Conservation (phyloP, 2,797 vertebrate genomes). For the Pyrocephalus nanus region DNA sequence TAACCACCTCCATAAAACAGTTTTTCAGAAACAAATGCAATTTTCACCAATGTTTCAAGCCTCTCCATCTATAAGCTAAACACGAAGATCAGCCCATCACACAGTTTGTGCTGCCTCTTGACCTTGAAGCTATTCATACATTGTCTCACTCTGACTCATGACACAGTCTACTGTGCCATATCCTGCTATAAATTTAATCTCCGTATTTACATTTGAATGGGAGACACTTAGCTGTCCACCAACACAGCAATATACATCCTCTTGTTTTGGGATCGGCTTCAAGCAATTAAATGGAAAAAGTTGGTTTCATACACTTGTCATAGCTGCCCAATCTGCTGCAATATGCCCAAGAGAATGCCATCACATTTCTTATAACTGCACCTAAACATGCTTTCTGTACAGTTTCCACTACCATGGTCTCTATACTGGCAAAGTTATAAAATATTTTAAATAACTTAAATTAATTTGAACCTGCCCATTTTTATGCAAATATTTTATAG, state of each 20-base stretch:
- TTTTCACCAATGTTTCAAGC: neutral
- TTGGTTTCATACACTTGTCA: neutral
- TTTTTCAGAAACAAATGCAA: neutral
- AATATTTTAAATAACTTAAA: neutral
- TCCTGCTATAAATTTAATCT: slow-evolving; percentile 37
- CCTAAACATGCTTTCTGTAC: neutral
- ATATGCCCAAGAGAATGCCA: neutral
- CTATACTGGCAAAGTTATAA: neutral
- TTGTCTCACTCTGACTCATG: slow-evolving; percentile 22
- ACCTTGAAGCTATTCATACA: slow-evolving; percentile 8
- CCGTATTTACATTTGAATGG: neutral
- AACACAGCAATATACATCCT: neutral
- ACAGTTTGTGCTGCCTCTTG: neutral
- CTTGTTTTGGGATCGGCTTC: neutral
- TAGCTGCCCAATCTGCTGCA: neutral
- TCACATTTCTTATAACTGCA: neutral
- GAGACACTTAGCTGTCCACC: slow-evolving; percentile 13
- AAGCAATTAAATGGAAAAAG: slow-evolving; percentile 9
- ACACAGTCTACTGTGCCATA: neutral
- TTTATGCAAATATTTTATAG: neutral
- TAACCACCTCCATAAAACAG: neutral
- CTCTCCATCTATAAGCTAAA: slow-evolving; percentile 4
- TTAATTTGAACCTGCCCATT: neutral
- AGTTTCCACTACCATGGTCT: neutral
- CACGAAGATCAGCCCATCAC: neutral